These are phyloP conservation scores for Crenuchus spilurus DNA, from an alignment of 2,797 vertebrate species.

Conservation along the genomic window DNA sequence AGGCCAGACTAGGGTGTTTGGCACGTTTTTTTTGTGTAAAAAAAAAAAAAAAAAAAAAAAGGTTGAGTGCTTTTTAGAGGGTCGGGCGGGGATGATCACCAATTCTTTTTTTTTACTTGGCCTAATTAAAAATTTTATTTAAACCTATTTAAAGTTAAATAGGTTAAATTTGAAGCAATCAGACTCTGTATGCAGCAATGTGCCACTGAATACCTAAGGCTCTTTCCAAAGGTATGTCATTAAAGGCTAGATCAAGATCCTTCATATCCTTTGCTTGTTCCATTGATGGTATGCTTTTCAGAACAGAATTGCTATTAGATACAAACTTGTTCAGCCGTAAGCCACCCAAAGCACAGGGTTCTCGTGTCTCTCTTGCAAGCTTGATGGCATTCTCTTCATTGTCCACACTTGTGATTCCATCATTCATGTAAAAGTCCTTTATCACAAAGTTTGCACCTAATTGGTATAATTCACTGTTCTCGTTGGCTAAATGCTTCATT, in stretches of 20 bases:
- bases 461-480: slow-evolving; percentile 8
- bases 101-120: too few species aligned
- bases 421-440: slow-evolving; percentile 18
- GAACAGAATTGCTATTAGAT: slow-evolving; percentile 4
- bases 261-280: not conserved
- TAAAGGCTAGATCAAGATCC: not conserved
- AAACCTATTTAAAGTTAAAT: too few species aligned
- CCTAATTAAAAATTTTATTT: too few species aligned
- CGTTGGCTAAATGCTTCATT: slow-evolving; percentile 34
- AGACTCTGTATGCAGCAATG: not conserved
- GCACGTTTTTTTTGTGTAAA: too few species aligned
- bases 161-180: slow-evolving; percentile 16
- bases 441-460: slow-evolving; percentile 16
- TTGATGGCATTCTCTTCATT: slow-evolving; percentile 13
- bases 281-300: slow-evolving; percentile 18
- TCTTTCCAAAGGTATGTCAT: not conserved
- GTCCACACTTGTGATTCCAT: slow-evolving; percentile 8
- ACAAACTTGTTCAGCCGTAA: slow-evolving; percentile 33
- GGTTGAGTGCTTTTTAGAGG: too few species aligned
- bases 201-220: slow-evolving; percentile 13
- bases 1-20: too few species aligned
- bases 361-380: slow-evolving; percentile 5
- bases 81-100: too few species aligned
- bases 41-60: too few species aligned
- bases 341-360: slow-evolving; percentile 21